phyloP scores from a whole-genome alignment of 2,113 vertebrate genomes.

The Suncus etruscus region DNA sequence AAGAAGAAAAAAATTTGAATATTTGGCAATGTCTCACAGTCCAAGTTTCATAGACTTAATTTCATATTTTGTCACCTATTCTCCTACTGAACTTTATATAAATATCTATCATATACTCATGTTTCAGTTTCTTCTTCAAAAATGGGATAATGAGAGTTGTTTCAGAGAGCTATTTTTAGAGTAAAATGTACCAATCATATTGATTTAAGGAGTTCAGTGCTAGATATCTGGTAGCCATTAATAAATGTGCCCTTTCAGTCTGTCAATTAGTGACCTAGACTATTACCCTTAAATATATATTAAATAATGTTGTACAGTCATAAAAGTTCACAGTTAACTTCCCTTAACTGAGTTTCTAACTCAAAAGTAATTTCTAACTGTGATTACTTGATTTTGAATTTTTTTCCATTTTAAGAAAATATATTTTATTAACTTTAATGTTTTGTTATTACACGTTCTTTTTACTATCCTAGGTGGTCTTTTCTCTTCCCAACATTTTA shows the following conservation, averaged over 20 bases:
- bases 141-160: neutral
- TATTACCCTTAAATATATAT: neutral
- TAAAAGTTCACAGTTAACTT: neutral
- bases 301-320: conserved; percentile 7
- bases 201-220: neutral
- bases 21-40: neutral
- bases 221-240: neutral
- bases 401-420: no score
- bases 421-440: no score
- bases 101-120: neutral
- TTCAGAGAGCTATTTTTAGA: neutral
- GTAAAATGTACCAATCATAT: neutral
- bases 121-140: neutral
- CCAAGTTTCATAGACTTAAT: neutral
- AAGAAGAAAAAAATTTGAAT: no score
- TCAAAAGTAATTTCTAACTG: neutral
- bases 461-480: conserved; percentile 64
- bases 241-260: neutral
- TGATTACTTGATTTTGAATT: no score
- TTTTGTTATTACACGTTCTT: neutral
- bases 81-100: neutral
- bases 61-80: neutral
- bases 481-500: neutral
- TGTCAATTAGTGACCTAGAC: neutral
- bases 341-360: neutral